Evolutionary conservation across 2,888 invertebrate genomes (phyloP).

Genomic region (Agonopterix alstromeriana): DNA sequence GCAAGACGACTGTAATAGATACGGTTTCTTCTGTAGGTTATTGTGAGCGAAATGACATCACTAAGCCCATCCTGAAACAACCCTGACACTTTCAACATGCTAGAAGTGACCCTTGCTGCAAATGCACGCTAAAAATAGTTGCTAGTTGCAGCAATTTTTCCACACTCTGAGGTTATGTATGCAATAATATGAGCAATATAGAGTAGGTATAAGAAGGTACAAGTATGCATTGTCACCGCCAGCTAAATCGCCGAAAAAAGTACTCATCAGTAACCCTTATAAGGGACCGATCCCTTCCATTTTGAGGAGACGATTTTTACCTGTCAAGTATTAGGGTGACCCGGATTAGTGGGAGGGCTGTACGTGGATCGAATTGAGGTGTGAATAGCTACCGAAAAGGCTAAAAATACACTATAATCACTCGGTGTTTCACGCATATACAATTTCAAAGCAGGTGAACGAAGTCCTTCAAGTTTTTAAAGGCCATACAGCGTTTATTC

Average conservation of each 20-base stretch:
- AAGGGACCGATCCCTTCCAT: slow-evolving; percentile 31
- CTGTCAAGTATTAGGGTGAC: slow-evolving; percentile 35
- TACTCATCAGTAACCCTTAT: slow-evolving; percentile 33
- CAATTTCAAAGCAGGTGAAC: background rate
- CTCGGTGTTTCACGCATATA: background rate
- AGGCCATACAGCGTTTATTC: slow-evolving; percentile 1
- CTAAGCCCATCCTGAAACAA: no score
- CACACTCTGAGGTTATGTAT: no score
- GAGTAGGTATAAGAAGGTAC: background rate
- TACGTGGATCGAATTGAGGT: slow-evolving; percentile 9
- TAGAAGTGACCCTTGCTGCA: no score
- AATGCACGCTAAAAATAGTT: no score
- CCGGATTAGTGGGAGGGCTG: slow-evolving; percentile 32
- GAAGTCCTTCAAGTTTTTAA: background rate
- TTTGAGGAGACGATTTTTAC: slow-evolving; percentile 34
- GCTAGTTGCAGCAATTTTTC: no score
- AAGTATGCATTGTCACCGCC: no score
- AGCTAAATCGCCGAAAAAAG: slow-evolving; percentile 16
- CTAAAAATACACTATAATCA: background rate
- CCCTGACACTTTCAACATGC: no score
- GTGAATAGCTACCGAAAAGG: background rate
- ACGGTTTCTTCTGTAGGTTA: no score
- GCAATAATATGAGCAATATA: no score
- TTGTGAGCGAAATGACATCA: no score
- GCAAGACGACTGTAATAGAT: no score